These are phyloP conservation scores for Drosophila bipectinata DNA, from an alignment of 1,140 invertebrate species.

Conservation along the genomic window DNA sequence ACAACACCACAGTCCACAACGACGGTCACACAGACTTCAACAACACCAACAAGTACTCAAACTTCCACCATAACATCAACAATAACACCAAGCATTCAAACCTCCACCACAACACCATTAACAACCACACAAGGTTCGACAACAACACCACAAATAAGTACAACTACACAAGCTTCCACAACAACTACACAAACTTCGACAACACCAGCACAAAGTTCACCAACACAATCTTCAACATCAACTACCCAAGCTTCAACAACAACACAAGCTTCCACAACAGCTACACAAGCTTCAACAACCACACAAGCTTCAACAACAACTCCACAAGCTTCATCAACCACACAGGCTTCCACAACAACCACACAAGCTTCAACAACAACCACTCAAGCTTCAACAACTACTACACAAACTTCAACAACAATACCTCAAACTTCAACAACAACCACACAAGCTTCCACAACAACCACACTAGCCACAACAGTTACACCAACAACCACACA, in stretches of 20 bases:
- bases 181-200: conserved; percentile 5
- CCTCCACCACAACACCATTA: conserved; percentile 4
- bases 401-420: neutral
- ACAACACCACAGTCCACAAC: conserved; percentile 1
- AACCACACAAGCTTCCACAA: neutral
- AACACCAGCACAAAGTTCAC: too few relatives aligned
- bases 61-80: neutral
- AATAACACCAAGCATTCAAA: neutral
- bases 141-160: neutral
- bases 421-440: conserved; percentile 9
- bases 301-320: conserved; percentile 5
- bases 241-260: conserved; percentile 2
- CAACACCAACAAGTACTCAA: neutral
- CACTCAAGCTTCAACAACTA: conserved; percentile 4
- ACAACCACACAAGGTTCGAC: neutral
- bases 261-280: neutral
- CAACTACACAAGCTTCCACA: neutral
- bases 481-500: conserved; percentile 1
- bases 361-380: neutral
- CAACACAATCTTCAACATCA: conserved; percentile 5
- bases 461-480: neutral
- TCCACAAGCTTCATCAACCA: neutral
- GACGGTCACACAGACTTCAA: conserved; percentile 11
- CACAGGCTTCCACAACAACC: neutral
- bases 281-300: conserved; percentile 1